Conservation (phyloP, 2,888 invertebrate genomes). For the Eupithecia dodoneata region DNA sequence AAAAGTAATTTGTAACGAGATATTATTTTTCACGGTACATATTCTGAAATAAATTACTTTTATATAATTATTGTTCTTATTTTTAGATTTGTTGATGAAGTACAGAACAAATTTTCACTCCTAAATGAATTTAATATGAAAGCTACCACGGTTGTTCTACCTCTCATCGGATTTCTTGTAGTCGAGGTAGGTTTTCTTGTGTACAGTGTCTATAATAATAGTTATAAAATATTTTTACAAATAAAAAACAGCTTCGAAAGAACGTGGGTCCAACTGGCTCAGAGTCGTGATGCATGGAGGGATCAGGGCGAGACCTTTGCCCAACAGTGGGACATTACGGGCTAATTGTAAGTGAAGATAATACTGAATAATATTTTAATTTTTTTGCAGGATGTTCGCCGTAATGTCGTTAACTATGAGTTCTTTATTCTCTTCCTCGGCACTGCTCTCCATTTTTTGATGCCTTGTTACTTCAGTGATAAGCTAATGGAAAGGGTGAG, state of each 20-base stretch:
- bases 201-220: neutral
- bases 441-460: slow-evolving; percentile 3
- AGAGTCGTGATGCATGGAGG: no score
- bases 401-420: slow-evolving; percentile 7
- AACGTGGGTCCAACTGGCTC: no score
- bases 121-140: slow-evolving; percentile 19
- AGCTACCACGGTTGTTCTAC: neutral
- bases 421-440: slow-evolving; percentile 13
- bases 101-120: neutral
- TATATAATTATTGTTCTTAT: neutral
- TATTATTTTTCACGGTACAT: no score
- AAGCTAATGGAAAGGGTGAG: slow-evolving; percentile 17
- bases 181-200: neutral
- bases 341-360: neutral
- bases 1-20: no score
- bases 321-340: no score
- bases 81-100: slow-evolving; percentile 7
- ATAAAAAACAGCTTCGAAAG: no score
- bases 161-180: slow-evolving; percentile 3
- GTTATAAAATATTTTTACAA: neutral
- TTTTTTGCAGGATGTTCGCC: slow-evolving; percentile 2
- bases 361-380: neutral
- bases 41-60: no score
- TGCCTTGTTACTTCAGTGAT: slow-evolving; percentile 17
- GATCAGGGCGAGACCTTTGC: no score